A percentile compares a stretch with the other conserved stretches of the same genome.
Conservation (phyloP, 2,888 invertebrate species). For the Rhodophaea formosa region DNA sequence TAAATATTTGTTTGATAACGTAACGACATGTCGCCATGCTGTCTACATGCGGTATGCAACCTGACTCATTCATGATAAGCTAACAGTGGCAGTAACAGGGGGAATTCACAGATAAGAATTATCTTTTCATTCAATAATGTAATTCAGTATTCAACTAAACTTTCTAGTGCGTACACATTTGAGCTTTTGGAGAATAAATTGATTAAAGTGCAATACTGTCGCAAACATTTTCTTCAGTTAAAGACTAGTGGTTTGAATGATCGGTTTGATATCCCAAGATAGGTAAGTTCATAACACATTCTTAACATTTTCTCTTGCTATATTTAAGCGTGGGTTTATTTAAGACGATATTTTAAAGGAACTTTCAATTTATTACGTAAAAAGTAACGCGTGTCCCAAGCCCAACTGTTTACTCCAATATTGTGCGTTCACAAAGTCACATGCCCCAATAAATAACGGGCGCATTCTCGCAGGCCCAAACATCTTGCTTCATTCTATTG, state of each 20-base stretch:
- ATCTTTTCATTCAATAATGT: conserved; percentile 4
- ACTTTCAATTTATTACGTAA: not conserved
- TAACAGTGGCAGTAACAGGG: conserved; percentile 2
- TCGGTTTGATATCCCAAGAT: too few relatives aligned
- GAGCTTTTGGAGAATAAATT: not conserved
- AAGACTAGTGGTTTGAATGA: too few relatives aligned
- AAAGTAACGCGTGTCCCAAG: not conserved
- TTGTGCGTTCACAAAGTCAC: conserved; percentile 26
- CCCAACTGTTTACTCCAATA: conserved; percentile 30
- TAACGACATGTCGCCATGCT: conserved; percentile 11
- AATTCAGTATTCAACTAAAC: conserved; percentile 1
- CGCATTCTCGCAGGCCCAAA: conserved; percentile 35
- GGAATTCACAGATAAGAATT: conserved; percentile 6
- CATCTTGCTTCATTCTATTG: conserved; percentile 40
- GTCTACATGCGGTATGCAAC: conserved; percentile 6
- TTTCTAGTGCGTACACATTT: not conserved
- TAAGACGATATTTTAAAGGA: too few relatives aligned
- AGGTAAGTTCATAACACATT: too few relatives aligned
- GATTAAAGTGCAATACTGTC: not conserved
- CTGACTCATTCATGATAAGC: conserved; percentile 6
- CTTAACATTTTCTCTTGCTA: too few relatives aligned
- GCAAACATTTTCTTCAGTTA: too few relatives aligned
- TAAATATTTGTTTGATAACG: conserved; percentile 13
- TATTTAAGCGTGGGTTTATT: too few relatives aligned
- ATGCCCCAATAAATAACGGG: conserved; percentile 48